Evolutionary conservation across 2,888 invertebrate species (phyloP).

Genomic region (Xestia xanthographa): DNA sequence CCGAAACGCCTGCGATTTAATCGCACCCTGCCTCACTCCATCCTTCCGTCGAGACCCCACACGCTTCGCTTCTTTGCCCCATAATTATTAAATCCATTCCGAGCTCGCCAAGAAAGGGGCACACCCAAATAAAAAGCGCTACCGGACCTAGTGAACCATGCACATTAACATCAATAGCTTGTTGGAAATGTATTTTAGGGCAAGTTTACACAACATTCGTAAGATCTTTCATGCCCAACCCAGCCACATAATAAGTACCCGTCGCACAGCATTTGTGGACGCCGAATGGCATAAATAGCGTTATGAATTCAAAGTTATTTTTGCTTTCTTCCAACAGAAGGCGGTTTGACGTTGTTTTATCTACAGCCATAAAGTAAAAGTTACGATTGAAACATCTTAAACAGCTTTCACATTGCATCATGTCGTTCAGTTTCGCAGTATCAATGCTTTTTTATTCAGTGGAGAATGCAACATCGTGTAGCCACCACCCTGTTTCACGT

Average conservation of each 20-base stretch:
- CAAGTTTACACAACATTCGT: conserved; percentile 47
- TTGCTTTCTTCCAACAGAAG: background rate
- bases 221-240: conserved; percentile 31
- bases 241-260: conserved; percentile 9
- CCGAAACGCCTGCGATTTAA: conserved; percentile 90
- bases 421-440: conserved; percentile 17
- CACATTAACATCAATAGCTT: conserved; percentile 65
- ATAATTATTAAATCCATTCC: conserved; percentile 88
- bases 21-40: conserved; percentile 86
- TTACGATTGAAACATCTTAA: conserved; percentile 24
- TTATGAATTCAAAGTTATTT: conserved; percentile 6
- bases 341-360: conserved; percentile 7
- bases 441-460: conserved; percentile 69
- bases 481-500: conserved; percentile 63
- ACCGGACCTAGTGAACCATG: conserved; percentile 67
- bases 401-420: conserved; percentile 9
- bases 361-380: conserved; percentile 5
- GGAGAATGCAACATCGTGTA: conserved; percentile 69
- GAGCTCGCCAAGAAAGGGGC: conserved; percentile 81
- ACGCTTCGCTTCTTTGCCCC: conserved; percentile 86
- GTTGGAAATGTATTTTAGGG: conserved; percentile 51
- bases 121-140: conserved; percentile 75
- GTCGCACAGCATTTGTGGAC: conserved; percentile 13
- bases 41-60: conserved; percentile 86
- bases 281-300: conserved; percentile 1